A percentile compares a stretch with the other conserved stretches of the same genome.
These are phyloP conservation scores for Hippocampus kuda DNA, from an alignment of 2,797 vertebrate genomes.

Conservation along the genomic window DNA sequence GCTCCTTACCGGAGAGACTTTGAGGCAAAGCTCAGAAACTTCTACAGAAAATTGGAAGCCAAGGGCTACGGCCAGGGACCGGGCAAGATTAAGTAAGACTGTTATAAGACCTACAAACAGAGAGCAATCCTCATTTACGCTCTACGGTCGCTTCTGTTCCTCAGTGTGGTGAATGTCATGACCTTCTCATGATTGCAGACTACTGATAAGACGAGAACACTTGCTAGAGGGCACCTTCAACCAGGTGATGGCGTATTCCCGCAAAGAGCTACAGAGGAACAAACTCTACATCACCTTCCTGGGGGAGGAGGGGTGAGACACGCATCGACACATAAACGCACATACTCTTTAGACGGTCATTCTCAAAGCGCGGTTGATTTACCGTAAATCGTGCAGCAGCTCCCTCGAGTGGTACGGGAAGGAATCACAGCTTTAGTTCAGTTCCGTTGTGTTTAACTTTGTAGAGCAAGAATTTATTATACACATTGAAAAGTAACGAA, in stretches of 20 bases:
- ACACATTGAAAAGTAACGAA: no score
- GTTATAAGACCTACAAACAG: neutral
- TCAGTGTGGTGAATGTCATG: neutral
- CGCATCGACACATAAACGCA: neutral
- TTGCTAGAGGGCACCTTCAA: slow-evolving; percentile 95
- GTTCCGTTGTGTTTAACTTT: neutral
- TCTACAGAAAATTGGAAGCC: slow-evolving; percentile 95
- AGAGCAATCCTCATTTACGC: no score
- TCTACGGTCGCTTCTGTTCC: neutral
- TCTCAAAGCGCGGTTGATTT: neutral
- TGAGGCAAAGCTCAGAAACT: slow-evolving; percentile 94
- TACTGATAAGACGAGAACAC: slow-evolving; percentile 88
- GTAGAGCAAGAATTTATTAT: no score
- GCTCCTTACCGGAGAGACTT: slow-evolving; percentile 97
- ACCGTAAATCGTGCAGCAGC: neutral
- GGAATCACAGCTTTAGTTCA: no score
- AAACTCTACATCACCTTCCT: slow-evolving; percentile 93
- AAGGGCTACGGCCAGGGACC: slow-evolving; percentile 97
- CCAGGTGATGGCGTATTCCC: slow-evolving; percentile 94
- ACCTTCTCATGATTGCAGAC: slow-evolving; percentile 51
- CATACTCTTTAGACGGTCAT: neutral
- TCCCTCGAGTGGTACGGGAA: no score
- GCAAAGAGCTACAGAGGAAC: slow-evolving; percentile 95
- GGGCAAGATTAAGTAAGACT: slow-evolving; percentile 92
- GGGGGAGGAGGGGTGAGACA: slow-evolving; percentile 88